phyloP scores from a whole-genome alignment of 2,797 vertebrate genomes.

The Meriones psammophilus region DNA sequence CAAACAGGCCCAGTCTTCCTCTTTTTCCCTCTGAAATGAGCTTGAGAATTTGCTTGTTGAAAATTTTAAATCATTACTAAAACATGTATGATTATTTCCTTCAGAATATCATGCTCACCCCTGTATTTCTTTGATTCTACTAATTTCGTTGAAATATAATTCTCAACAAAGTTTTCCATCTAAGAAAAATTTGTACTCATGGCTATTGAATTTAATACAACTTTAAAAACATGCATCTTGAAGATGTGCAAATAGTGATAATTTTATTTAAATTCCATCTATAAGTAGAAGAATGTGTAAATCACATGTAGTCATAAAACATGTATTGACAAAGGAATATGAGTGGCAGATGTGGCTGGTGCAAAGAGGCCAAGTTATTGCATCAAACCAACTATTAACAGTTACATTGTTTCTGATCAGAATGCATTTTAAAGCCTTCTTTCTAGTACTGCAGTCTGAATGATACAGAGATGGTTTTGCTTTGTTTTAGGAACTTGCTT shows the following conservation, averaged over 20 bases:
- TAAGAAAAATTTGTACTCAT: conserved; percentile 42
- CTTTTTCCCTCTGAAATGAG: not conserved
- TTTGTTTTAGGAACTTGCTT: conserved; percentile 45
- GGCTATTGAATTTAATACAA: conserved; percentile 35
- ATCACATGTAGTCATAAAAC: conserved; percentile 18
- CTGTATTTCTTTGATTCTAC: conserved; percentile 9
- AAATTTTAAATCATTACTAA: conserved; percentile 33
- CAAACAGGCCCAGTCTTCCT: not conserved
- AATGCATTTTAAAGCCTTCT: conserved; percentile 59
- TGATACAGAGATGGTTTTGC: conserved; percentile 2
- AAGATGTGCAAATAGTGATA: conserved; percentile 12
- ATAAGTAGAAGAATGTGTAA: conserved; percentile 33
- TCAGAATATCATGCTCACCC: not conserved
- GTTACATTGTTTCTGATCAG: conserved; percentile 63
- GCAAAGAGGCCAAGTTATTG: conserved; percentile 44
- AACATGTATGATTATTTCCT: not conserved
- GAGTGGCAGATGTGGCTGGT: conserved; percentile 33
- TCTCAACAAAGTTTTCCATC: conserved; percentile 28
- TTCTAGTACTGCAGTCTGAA: conserved; percentile 41
- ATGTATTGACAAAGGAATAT: conserved; percentile 46
- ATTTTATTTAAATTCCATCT: conserved; percentile 58
- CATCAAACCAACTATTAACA: conserved; percentile 57
- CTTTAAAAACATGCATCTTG: conserved; percentile 52
- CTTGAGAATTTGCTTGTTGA: not conserved
- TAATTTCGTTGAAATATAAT: not conserved